Base-by-base conservation (phyloP, 2,113 vertebrate genomes). In the Callocephalon fimbriatum region DNA sequence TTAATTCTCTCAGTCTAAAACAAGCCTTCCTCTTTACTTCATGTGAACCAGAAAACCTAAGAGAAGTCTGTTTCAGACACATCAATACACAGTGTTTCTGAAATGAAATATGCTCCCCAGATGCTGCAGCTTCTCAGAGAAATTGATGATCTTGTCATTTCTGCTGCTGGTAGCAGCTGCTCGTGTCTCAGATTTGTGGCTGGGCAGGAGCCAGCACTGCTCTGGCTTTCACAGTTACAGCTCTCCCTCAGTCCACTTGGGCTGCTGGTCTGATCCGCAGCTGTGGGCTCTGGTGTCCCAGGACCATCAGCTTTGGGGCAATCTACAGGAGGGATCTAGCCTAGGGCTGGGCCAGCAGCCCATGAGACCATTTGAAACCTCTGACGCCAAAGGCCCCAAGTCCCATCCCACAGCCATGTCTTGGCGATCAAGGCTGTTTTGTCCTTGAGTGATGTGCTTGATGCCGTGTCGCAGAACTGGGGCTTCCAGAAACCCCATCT, bases 51-150 rank as follows among this genome's bases (percentile, higher is more conserved):
- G 74, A 90, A 95, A 87, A 85, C 45, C 58, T 61, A 85, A 78
- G 73, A 81, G 89, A 96, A 93, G 70, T 32, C 93, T 90, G 48
- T 53, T 94, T 93, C 62, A 25, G 74, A 73, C 70, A 73, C 81
- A 86, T 82, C 74, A 91, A 87, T 88, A 68, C 76, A 35, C 50
- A 72, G n/a, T 15, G 8, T 94, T 96, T 96, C 84, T 0, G 1
- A 93, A 97, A 90, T 88, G 67, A 95, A 96, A 96, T 94, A 86
- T 94, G 84, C 20, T 95, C 81, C 84, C 86, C 94, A 96, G 93
- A 96, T 95, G 96, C 93, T 95, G 67, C 71, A 76, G 37, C 70
- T 95, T 93, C 95, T 93, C 71, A 54, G 53, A 85, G 48, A 94
- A 97, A 93, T 70, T 61, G 58, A 96, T 93, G 87, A 75, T 90